Evolutionary conservation across 1,140 invertebrate genomes (phyloP).

Genomic region (Drosophila kurseongensis): DNA sequence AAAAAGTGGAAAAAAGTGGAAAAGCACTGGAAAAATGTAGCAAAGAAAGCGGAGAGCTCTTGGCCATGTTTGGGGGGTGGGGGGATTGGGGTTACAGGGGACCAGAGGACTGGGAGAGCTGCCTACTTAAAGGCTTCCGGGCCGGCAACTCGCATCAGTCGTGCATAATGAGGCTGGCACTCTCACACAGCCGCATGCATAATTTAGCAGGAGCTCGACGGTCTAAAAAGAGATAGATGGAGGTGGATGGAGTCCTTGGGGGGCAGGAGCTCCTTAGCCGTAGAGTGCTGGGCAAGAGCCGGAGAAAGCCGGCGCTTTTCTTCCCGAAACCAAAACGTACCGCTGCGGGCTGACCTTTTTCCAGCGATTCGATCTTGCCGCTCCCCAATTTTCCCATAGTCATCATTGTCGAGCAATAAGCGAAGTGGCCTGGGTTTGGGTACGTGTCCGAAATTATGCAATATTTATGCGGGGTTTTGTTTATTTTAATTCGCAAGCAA

Average conservation of each 20-base stretch:
- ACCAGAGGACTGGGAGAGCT: conserved; percentile 22
- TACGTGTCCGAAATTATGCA: conserved; percentile 29
- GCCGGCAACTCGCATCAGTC: conserved; percentile 63
- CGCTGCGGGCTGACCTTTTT: conserved; percentile 6
- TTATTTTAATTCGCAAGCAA: conserved; percentile 54
- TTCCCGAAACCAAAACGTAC: background rate
- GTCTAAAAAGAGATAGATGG: background rate
- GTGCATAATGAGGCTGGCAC: conserved; percentile 78
- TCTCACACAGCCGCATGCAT: conserved; percentile 76
- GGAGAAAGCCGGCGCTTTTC: conserved; percentile 33
- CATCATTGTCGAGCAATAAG: conserved; percentile 46
- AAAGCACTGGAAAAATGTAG: conserved; percentile 33
- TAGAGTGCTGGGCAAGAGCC: conserved; percentile 7
- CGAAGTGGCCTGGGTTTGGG: conserved; percentile 29
- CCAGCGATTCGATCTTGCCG: conserved; percentile 14
- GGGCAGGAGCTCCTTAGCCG: background rate
- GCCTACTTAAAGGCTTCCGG: conserved; percentile 77
- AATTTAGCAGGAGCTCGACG: conserved; percentile 58
- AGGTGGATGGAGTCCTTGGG: too few relatives aligned
- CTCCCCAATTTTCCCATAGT: conserved; percentile 36
- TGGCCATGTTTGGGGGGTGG: conserved; percentile 19
- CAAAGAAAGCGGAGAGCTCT: conserved; percentile 49
- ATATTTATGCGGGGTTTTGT: conserved; percentile 48
- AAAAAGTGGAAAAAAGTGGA: conserved; percentile 28
- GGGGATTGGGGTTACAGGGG: conserved; percentile 18